A percentile compares a stretch with the other conserved stretches of the same genome.
Evolutionary conservation across 2,797 vertebrate species (phyloP).

Genomic region (Girardinus metallicus): DNA sequence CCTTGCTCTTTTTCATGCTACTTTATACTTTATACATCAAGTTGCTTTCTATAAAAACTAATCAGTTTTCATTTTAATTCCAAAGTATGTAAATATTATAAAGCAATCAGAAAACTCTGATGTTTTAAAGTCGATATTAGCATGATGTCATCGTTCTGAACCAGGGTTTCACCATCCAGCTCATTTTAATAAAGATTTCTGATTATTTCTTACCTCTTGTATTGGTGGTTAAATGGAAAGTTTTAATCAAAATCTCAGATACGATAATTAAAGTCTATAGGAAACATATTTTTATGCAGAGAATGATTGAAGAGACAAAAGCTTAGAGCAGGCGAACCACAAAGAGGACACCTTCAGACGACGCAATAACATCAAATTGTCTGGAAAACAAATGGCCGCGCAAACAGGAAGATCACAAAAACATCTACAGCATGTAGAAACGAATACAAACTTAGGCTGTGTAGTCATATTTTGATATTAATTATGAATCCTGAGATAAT

Average conservation of each 20-base stretch:
- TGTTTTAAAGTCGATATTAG: not conserved
- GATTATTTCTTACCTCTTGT: not conserved
- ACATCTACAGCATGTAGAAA: slow-evolving; percentile 17
- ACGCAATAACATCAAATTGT: slow-evolving; percentile 45
- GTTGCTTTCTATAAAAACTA: not conserved
- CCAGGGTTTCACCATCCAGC: not conserved
- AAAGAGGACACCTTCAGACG: slow-evolving; percentile 41
- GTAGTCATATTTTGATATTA: slow-evolving; percentile 64
- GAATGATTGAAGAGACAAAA: slow-evolving; percentile 1
- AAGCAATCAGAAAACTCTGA: not conserved
- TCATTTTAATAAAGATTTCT: not conserved
- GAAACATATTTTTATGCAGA: not conserved
- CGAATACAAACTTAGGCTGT: slow-evolving; percentile 19
- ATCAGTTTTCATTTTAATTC: not conserved
- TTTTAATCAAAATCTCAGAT: not conserved
- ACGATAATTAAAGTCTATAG: not conserved
- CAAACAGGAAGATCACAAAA: slow-evolving; percentile 1
- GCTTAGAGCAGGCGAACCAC: slow-evolving; percentile 18
- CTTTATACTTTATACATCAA: not conserved
- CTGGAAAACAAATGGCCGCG: not conserved
- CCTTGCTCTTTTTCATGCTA: no score
- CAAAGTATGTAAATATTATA: not conserved
- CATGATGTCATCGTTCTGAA: not conserved
- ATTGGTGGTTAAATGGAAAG: not conserved
- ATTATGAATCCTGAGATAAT: slow-evolving; percentile 73